phyloP scores from a whole-genome alignment of 2,797 vertebrate genomes.

The Smutsia temminckii region DNA sequence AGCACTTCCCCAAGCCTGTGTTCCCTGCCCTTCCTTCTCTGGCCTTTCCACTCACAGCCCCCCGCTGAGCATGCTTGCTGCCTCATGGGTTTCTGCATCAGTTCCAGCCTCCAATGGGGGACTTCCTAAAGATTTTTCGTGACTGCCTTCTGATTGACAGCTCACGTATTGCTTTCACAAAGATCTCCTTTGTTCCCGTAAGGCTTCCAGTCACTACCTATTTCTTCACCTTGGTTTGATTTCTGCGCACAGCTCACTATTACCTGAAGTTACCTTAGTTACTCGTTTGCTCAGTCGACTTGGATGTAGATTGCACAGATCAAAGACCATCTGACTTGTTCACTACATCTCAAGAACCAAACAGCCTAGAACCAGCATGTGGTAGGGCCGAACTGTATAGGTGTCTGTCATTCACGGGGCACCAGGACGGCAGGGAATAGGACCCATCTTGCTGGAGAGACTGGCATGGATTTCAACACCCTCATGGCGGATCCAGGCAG shows the following conservation, averaged over 20 bases:
- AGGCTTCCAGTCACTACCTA: rapidly evolving
- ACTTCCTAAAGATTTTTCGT: not conserved
- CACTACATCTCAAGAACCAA: not conserved
- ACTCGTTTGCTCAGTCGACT: not conserved
- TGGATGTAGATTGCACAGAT: not conserved
- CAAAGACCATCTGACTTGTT: not conserved
- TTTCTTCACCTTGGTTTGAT: not conserved
- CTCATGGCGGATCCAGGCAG: not conserved
- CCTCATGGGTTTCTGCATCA: too few relatives aligned
- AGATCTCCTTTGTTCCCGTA: not conserved
- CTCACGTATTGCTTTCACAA: not conserved
- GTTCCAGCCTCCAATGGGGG: not conserved
- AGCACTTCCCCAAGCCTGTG: rapidly evolving
- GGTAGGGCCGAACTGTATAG: not conserved
- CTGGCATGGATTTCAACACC: not conserved
- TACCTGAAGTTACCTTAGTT: not conserved
- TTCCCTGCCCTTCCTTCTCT: not conserved
- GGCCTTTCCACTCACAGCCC: rapidly evolving
- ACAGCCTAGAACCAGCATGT: not conserved
- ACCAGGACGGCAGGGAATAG: not conserved
- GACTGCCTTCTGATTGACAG: not conserved
- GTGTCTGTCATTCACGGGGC: not conserved
- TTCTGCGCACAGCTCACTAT: not conserved
- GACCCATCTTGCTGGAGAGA: not conserved
- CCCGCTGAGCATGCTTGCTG: not conserved